A percentile compares a stretch with the other conserved stretches of the same genome.
Evolutionary conservation across 53 echinoderm and acorn worm genomes (phyloP).

Genomic region (Apostichopus leukothele): DNA sequence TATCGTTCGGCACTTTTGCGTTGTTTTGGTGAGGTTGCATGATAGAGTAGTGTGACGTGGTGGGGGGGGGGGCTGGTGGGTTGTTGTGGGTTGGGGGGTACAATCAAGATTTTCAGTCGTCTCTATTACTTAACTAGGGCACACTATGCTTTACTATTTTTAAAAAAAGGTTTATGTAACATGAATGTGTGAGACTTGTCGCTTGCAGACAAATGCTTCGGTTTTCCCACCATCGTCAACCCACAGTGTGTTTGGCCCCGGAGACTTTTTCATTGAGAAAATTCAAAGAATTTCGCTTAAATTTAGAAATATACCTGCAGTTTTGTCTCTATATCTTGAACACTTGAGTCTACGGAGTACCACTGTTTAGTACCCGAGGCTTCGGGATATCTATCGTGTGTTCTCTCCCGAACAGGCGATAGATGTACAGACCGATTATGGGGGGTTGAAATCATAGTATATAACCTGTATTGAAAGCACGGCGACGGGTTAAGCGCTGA

Average conservation of each 20-base stretch:
- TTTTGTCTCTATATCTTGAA: background rate
- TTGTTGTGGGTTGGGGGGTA: too few species aligned
- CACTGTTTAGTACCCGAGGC: constrained; percentile 19
- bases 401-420: background rate
- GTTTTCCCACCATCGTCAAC: background rate
- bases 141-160: background rate
- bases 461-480: too few species aligned
- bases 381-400: background rate
- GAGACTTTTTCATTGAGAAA: constrained; percentile 2
- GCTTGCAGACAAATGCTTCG: constrained; percentile 5
- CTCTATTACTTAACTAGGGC: constrained; percentile 17
- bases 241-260: background rate
- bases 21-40: too few species aligned
- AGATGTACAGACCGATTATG: too few species aligned
- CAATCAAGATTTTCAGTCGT: background rate
- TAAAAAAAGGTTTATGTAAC: background rate
- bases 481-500: too few species aligned
- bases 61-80: too few species aligned
- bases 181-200: constrained; percentile 40
- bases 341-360: background rate
- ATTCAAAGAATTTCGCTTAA: constrained; percentile 29
- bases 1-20: too few species aligned
- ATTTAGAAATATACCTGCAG: constrained; percentile 36
- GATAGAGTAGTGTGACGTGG: too few species aligned
- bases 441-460: too few species aligned